Base-by-base conservation (phyloP, 1,140 invertebrate species). In the Pogonus chalceus region DNA sequence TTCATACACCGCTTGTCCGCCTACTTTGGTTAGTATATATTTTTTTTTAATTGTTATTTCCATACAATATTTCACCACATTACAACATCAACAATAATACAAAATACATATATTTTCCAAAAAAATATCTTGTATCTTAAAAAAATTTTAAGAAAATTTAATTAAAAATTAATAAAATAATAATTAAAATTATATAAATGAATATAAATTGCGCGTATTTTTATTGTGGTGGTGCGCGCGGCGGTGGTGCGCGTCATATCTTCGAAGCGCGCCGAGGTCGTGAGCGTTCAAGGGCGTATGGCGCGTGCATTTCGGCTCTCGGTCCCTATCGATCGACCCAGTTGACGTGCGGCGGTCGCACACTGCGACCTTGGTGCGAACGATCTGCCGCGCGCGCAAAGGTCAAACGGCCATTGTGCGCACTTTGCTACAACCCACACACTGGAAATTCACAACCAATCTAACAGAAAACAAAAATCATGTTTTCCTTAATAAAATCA, bases 21-120 rank as follows among this genome's bases (percentile, higher is more conserved):
- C 47, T 61, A 47, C 48, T 47, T 20, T 49, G 50, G 54, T 43
- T 53, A 55, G 58, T 55, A n/a, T n/a, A n/a, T n/a, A n/a, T n/a
- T n/a, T n/a, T n/a, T n/a, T n/a, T n/a, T n/a, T n/a, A n/a, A n/a
- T n/a, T n/a, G n/a, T n/a, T n/a, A n/a, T n/a, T n/a, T n/a, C n/a
- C n/a, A n/a, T n/a, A n/a, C n/a, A n/a, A n/a, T n/a, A n/a, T n/a
- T n/a, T n/a, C n/a, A n/a, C n/a, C n/a, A n/a, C n/a, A n/a, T n/a
- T n/a, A n/a, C n/a, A n/a, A n/a, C n/a, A n/a, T n/a, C n/a, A n/a
- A n/a, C n/a, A n/a, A n/a, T n/a, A n/a, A n/a, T n/a, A n/a, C n/a
- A n/a, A n/a, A n/a, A n/a, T n/a, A n/a, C n/a, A n/a, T n/a, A n/a
- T n/a, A n/a, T n/a, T n/a, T n/a, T n/a, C n/a, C n/a, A n/a, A n/a